Evolutionary conservation across 2,888 invertebrate genomes (phyloP), one percentile per base, ranked within the genome.

Genomic region (Leptinotarsa juncta): DNA sequence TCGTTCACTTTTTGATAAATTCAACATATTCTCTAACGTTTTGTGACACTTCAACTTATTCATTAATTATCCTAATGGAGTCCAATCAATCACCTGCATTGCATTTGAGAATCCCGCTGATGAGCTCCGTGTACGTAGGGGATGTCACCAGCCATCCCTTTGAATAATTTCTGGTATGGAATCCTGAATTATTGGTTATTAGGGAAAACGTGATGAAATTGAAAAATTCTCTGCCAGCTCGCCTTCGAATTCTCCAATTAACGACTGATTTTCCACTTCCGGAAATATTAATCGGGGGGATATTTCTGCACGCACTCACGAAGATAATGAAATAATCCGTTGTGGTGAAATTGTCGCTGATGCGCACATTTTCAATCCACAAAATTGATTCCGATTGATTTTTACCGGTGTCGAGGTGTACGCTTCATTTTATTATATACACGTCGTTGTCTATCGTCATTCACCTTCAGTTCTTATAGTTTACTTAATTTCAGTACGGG

Each of bases 221-320:
- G 68, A 55, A 68, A 68, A 68, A 53, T 68, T 67, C 53, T 51
- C 42, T 26, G 55, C 42, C 18, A 42, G 42, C 32, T 55, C 68
- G 55, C 68, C 20, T 55, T 68, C 15, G 55, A 53, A 68, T 55
- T 18, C 68, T 68, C 20, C 68, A 53, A 68, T 68, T 51, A 68
- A 18, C 68, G 53, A 68, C 42, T 68, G 68, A 68, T 68, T 68
- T 42, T 68, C 53, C 55, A 51, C 42, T 55, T 55, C 55, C 68
- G 68, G 55, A 55, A 68, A 68, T 53, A 68, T 51, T 68, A 55
- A 55, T 68, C 55, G 55, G 20, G 53, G 18, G 55, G 55, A 68
- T 68, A 68, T 68, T 68, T 68, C 26, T 53, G 68, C 26, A 55
- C 42, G 68, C 55, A 53, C n/a, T 68, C 51, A 18, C n/a, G 55